Evolutionary conservation across 2,113 vertebrate species (phyloP), one percentile per base, ranked within the genome.

Genomic region (Pedionomus torquatus): DNA sequence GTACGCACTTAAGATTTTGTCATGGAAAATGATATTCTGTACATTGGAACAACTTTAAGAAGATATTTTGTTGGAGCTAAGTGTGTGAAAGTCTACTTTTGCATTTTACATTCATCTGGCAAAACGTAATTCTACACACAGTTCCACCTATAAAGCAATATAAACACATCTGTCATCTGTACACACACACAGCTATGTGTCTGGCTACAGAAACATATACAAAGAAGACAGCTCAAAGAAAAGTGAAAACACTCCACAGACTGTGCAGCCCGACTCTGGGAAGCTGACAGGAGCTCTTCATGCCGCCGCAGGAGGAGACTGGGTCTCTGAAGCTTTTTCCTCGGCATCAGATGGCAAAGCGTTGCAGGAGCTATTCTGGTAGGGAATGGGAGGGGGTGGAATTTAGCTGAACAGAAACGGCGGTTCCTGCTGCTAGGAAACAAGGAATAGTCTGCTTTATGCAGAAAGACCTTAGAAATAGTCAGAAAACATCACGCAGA

Each of bases 141-240:
- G 30, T 90, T 80, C 70, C 90, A 81, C 89, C 58, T 82, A 31
- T 35, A 78, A 83, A 60, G 82, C 69, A 74, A n/a, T 33, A 31
- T 80, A 95, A 93, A 94, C 72, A 39, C 61, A 37, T 95, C 86
- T 93, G 89, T 88, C 71, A 28, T 76, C 63, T 83, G 41, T 25
- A 89, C 58, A 19, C 86, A 79, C 82, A 82, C 28, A 18, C 28
- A 49, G 74, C 71, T 85, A 2, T 80, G 52, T 65, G 84, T 90
- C 91, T 89, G 89, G 52, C 88, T 77, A 3, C 58, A 89, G 92
- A 91, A 80, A 65, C 11, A 15, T 31, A 69, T 21, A 55, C 83
- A 81, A 58, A 46, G 63, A 24, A 25, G 35, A 60, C 79, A 74
- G 44, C 48, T 84, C 57, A 6, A 16, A 48, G 52, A 41, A 31